Conservation (phyloP, 1,140 invertebrate genomes). For the Zophobas atratus region DNA sequence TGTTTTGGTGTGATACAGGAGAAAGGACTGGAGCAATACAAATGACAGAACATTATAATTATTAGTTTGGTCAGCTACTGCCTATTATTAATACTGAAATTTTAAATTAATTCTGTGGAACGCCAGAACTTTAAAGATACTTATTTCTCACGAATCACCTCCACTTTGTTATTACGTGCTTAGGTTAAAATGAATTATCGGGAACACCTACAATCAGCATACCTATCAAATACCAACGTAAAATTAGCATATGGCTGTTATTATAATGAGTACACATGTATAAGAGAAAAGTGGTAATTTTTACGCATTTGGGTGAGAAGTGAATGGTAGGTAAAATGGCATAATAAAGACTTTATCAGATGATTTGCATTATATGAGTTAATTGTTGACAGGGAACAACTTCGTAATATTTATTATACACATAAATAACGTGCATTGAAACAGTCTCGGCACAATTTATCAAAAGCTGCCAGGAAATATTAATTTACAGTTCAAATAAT, state of each 20-base stretch:
- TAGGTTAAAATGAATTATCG: slow-evolving; percentile 20
- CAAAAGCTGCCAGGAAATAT: slow-evolving; percentile 49
- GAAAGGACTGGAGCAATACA: too few species aligned
- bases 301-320: slow-evolving; percentile 28
- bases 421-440: slow-evolving; percentile 43
- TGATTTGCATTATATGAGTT: slow-evolving; percentile 51
- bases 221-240: slow-evolving; percentile 30
- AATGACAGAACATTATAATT: too few species aligned
- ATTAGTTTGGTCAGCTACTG: too few species aligned
- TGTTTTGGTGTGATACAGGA: too few species aligned
- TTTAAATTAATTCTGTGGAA: too few species aligned
- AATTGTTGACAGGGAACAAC: slow-evolving; percentile 42
- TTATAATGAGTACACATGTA: slow-evolving; percentile 36
- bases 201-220: slow-evolving; percentile 26
- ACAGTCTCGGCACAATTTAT: slow-evolving; percentile 44
- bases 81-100: too few species aligned
- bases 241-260: slow-evolving; percentile 38
- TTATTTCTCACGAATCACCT: not conserved
- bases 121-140: too few species aligned
- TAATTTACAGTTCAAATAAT: slow-evolving; percentile 48
- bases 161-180: slow-evolving; percentile 16
- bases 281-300: slow-evolving; percentile 34
- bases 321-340: not conserved
- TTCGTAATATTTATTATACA: slow-evolving; percentile 38
- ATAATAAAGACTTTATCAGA: slow-evolving; percentile 38